A percentile compares a stretch with the other conserved stretches of the same genome.
Evolutionary conservation across 1,140 invertebrate genomes (phyloP).

Genomic region (Drosophila pallidifrons): DNA sequence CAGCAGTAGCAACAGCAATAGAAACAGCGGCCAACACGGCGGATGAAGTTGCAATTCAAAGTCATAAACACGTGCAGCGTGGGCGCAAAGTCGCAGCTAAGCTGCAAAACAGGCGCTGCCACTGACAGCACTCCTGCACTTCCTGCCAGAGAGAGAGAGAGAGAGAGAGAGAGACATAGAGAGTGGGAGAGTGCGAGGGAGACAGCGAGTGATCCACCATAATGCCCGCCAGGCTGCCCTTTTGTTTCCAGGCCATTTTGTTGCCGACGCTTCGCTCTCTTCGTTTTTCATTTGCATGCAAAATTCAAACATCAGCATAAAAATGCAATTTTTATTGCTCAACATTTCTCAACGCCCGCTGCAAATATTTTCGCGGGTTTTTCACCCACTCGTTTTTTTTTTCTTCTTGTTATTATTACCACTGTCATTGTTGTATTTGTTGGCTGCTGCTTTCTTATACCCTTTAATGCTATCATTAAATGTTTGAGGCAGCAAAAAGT

Average conservation of each 20-base stretch:
- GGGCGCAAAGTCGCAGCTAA: slow-evolving; percentile 81
- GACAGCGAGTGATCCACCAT: slow-evolving; percentile 27
- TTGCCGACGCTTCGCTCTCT: slow-evolving; percentile 53
- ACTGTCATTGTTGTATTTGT: slow-evolving; percentile 31
- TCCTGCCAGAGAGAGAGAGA: slow-evolving; percentile 51
- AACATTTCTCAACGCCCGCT: slow-evolving; percentile 82
- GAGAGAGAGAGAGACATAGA: not conserved
- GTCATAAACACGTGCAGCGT: slow-evolving; percentile 82
- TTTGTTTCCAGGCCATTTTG: slow-evolving; percentile 57
- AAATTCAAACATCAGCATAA: slow-evolving; percentile 84
- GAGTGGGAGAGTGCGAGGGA: not conserved
- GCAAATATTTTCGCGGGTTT: slow-evolving; percentile 83
- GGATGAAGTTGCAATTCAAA: slow-evolving; percentile 83
- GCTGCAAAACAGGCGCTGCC: slow-evolving; percentile 66
- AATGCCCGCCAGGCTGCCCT: slow-evolving; percentile 21
- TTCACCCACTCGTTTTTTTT: not conserved
- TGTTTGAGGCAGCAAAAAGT: not conserved
- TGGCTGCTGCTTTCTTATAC: slow-evolving; percentile 38
- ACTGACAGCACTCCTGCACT: slow-evolving; percentile 58
- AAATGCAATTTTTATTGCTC: slow-evolving; percentile 83
- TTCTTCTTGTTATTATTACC: slow-evolving; percentile 58
- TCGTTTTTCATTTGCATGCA: slow-evolving; percentile 81
- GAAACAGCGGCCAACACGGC: slow-evolving; percentile 40
- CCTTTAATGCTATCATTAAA: not conserved
- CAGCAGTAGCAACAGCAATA: slow-evolving; percentile 5